These are phyloP conservation scores for Thrips palmi DNA, from an alignment of 1,140 invertebrate genomes.

Conservation along the genomic window DNA sequence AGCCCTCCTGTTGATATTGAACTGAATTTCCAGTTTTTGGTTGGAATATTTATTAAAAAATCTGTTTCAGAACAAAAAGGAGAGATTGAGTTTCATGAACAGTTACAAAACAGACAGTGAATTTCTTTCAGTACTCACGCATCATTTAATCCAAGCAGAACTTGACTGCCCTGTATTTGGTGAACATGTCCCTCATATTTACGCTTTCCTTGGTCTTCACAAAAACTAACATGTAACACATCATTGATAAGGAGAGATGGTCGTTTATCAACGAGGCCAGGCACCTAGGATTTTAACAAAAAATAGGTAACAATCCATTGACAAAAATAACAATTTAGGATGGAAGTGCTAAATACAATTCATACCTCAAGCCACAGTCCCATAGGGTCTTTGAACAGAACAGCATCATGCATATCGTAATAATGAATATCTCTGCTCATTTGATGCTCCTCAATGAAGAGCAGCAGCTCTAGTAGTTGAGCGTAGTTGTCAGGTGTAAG, in stretches of 20 bases:
- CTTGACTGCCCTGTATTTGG: background rate
- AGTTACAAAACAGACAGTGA: background rate
- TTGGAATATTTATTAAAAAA: no score
- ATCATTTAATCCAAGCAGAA: background rate
- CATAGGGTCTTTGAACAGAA: background rate
- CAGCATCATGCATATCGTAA: slow-evolving; percentile 4
- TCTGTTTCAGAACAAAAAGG: no score
- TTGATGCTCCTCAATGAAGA: slow-evolving; percentile 6
- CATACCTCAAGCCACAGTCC: no score
- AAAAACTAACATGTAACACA: background rate
- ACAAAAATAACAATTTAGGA: no score
- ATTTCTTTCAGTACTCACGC: background rate
- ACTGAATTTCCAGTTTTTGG: background rate
- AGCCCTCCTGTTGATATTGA: background rate
- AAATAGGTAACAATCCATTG: background rate
- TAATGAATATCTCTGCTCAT: background rate
- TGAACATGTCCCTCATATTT: background rate
- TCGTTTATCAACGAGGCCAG: slow-evolving; percentile 1
- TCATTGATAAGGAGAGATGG: background rate
- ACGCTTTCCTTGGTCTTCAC: background rate
- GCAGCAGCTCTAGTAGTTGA: background rate
- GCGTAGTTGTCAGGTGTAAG: no score
- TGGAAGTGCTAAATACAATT: no score
- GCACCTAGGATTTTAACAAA: background rate
- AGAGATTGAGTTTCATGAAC: no score